Conservation (phyloP, 2,888 invertebrate genomes). For the Leptodirus hochenwartii region DNA sequence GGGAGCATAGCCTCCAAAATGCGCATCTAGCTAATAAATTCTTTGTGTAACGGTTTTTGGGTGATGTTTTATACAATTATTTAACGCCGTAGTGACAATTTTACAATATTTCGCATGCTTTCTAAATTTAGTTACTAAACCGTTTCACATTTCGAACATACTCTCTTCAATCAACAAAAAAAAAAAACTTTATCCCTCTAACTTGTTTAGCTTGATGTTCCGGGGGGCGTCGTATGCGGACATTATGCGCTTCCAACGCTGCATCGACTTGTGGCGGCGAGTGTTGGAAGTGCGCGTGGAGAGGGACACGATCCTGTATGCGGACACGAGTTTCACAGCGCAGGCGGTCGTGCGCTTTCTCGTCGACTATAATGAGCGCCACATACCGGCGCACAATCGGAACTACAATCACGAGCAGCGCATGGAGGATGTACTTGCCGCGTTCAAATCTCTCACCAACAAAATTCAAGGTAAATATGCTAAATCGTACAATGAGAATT, state of each 20-base stretch:
- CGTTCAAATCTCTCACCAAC: constrained; percentile 46
- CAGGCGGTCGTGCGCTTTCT: constrained; percentile 72
- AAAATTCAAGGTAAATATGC: constrained; percentile 35
- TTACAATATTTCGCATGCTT: no score
- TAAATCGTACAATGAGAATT: not conserved
- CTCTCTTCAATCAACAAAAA: not conserved
- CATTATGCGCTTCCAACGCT: constrained; percentile 56
- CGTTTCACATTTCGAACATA: not conserved
- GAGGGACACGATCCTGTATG: constrained; percentile 55
- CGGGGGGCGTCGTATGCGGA: constrained; percentile 57
- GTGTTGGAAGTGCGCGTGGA: constrained; percentile 62
- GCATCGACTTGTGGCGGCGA: constrained; percentile 75
- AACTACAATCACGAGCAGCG: constrained; percentile 34
- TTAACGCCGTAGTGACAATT: no score
- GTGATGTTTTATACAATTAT: no score
- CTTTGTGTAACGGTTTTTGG: no score
- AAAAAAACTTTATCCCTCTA: constrained; percentile 5
- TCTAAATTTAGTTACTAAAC: not conserved
- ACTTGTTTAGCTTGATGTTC: constrained; percentile 24
- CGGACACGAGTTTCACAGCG: constrained; percentile 73
- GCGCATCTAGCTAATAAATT: no score
- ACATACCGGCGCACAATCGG: constrained; percentile 30
- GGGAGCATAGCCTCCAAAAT: no score
- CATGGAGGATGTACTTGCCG: constrained; percentile 50
- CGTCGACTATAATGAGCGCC: constrained; percentile 49